Percentiles rank a stretch among this genome's conserved stretches.
phyloP scores from a whole-genome alignment of 2,113 vertebrate genomes.

The Numenius arquata region DNA sequence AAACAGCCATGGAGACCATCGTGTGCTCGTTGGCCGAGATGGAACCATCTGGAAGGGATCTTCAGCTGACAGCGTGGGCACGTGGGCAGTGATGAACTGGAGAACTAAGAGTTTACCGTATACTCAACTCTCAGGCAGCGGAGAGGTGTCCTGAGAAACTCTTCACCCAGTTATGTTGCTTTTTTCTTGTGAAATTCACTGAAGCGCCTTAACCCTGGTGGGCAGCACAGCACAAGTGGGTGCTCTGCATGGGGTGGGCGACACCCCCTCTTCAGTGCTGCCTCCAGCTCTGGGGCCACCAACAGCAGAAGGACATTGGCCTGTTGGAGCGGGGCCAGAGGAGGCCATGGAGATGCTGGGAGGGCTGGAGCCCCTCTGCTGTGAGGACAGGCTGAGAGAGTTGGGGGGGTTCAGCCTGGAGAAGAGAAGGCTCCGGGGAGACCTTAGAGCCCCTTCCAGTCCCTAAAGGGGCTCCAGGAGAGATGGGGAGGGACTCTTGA shows the following conservation, averaged over 20 bases:
- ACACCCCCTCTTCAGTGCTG: too few relatives aligned
- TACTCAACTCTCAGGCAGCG: not conserved
- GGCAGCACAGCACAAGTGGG: not conserved
- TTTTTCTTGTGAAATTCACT: not conserved
- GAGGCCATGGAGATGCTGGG: too few relatives aligned
- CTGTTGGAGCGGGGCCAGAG: too few relatives aligned
- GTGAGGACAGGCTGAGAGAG: too few relatives aligned
- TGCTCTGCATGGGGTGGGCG: not conserved
- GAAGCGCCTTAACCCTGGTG: not conserved
- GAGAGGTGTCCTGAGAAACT: not conserved
- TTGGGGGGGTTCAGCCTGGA: too few relatives aligned
- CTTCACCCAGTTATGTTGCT: too few relatives aligned
- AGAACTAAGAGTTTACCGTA: not conserved
- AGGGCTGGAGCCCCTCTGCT: too few relatives aligned
- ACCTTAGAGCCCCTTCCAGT: too few relatives aligned
- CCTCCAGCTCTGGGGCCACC: not conserved
- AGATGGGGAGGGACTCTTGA: too few relatives aligned
- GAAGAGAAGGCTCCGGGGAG: too few relatives aligned
- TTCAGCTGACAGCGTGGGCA: not conserved
- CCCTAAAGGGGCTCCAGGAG: too few relatives aligned
- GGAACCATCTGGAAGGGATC: not conserved
- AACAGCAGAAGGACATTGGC: not conserved
- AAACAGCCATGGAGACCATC: accelerated
- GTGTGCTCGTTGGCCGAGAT: not conserved
- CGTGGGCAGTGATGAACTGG: not conserved